These are phyloP conservation scores for Petrocephalus schoutedeni DNA, from an alignment of 2,797 vertebrate genomes.

Conservation along the genomic window DNA sequence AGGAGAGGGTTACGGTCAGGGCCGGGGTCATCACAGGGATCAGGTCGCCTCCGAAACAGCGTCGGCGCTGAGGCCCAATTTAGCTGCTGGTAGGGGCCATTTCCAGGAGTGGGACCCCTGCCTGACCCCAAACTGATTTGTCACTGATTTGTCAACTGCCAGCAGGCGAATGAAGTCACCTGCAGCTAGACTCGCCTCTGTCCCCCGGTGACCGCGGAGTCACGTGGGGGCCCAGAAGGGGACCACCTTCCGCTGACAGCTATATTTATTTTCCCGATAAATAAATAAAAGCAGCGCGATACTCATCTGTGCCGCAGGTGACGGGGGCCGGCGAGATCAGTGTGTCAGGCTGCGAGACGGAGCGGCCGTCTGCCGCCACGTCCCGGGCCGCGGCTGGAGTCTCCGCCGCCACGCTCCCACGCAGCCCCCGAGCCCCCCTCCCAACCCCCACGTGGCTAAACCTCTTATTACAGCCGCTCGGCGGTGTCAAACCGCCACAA, in stretches of 20 bases:
- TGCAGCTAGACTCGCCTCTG: background rate
- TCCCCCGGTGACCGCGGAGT: background rate
- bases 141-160: background rate
- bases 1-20: background rate
- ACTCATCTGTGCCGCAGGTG: constrained; percentile 25
- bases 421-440: background rate
- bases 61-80: background rate
- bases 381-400: no score
- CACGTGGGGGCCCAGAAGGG: background rate
- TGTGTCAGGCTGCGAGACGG: constrained; percentile 14
- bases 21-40: background rate
- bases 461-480: constrained; percentile 2
- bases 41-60: no score
- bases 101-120: background rate
- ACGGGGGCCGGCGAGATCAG: constrained; percentile 28
- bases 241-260: background rate
- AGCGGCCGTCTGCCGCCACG: background rate
- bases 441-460: background rate
- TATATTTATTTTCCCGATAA: constrained; percentile 29
- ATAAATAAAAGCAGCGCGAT: constrained; percentile 28
- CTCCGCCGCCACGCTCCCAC: background rate
- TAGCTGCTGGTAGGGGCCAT: background rate
- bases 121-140: background rate
- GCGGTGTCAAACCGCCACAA: background rate
- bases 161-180: background rate